Evolutionary conservation across 1,140 invertebrate genomes (phyloP).

Genomic region (Centruroides sculpturatus): DNA sequence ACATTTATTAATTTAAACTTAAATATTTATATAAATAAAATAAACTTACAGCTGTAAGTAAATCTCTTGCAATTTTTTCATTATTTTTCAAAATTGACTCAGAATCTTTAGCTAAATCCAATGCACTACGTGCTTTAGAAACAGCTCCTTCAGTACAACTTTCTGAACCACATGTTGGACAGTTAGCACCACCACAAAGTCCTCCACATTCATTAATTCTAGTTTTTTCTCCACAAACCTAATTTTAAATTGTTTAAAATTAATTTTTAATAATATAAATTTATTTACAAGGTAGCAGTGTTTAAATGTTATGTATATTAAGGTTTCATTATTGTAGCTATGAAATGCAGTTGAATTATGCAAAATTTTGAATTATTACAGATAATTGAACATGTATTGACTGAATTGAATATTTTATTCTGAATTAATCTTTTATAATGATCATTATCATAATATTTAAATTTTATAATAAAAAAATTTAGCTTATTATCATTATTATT

Average conservation of each 20-base stretch:
- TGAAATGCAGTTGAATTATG: too few relatives aligned
- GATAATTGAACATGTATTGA: too few relatives aligned
- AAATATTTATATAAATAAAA: not conserved
- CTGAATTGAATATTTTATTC: too few relatives aligned
- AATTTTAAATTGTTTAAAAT: conserved; percentile 10
- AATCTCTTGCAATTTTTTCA: conserved; percentile 54
- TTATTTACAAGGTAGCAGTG: conserved; percentile 8
- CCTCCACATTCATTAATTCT: conserved; percentile 66
- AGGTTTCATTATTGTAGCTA: too few relatives aligned
- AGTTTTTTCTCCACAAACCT: conserved; percentile 66
- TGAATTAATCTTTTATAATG: too few relatives aligned
- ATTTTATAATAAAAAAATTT: too few relatives aligned
- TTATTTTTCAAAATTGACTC: conserved; percentile 61
- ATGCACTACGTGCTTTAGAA: conserved; percentile 66
- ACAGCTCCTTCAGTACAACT: conserved; percentile 79
- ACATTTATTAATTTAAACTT: too few relatives aligned
- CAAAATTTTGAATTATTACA: too few relatives aligned
- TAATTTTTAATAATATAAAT: not conserved
- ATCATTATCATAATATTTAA: too few relatives aligned
- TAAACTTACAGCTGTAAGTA: conserved; percentile 32
- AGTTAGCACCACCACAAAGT: conserved; percentile 87
- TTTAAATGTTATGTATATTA: too few relatives aligned
- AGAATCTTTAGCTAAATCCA: conserved; percentile 69
- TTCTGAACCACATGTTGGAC: conserved; percentile 67
- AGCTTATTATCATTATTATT: too few relatives aligned